Evolutionary conservation across 2,113 vertebrate genomes (phyloP), one percentile per base, ranked within the genome.

Genomic region (Oceanodroma tethys): DNA sequence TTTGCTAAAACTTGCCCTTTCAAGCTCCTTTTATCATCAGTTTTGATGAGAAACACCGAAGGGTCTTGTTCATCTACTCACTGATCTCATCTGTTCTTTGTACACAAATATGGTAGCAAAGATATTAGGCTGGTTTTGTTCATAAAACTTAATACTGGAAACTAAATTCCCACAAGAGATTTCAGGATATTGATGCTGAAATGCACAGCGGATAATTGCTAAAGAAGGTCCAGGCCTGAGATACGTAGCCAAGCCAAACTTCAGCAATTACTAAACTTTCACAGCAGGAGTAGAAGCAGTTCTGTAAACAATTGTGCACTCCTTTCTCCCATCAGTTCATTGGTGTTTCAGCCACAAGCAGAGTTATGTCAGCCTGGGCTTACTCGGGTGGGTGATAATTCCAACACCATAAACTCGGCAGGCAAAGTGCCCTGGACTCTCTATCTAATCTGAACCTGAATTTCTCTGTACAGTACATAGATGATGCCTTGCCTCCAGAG

Each of bases 401-500:
- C 67, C 59, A 43, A 42, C 5, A 0, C 52, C 1, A 2, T 25
- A 16, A 60, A 5, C 38, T 47, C 23, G 59, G 71, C 14, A 19
- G 68, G 32, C 13, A 62, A 3, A 53, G 38, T 6, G 2, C n/a
- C 18, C 55, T 34, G 10, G 21, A 4, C 66, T 65, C 55, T 30
- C 21, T 15, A 4, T 30, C 83, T 92, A 21, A 94, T 11, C 8
- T 13, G 52, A 72, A 14, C 42, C 74, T 60, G 47, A 0, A 16
- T 90, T 38, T 97, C 79, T 66, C 62, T 78, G 32, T 50, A 13
- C 97, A 99, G 99, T 99, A 99, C 95, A 98, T 99, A 5, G 99
- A 99, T 1, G 97, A 98, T 3, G 60, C 89, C 23, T 95, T 99
- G 38, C 99, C 99, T 16, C 74, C 99, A 0, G 99, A 99, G 95